Conservation (phyloP, 2,888 invertebrate genomes). For the Steromphala cineraria region DNA sequence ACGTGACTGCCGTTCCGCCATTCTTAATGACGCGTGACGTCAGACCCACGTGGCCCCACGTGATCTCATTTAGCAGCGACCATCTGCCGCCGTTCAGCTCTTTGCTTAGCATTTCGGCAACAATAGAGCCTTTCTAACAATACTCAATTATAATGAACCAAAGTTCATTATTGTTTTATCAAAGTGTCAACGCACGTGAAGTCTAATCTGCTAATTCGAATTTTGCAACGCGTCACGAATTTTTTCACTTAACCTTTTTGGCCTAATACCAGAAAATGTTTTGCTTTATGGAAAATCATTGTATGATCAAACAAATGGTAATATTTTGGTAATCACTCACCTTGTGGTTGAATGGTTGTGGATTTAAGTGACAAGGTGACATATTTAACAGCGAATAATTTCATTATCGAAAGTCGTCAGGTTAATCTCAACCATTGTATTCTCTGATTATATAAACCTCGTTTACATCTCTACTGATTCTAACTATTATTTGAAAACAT, state of each 20-base stretch:
- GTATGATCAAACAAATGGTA: too few species aligned
- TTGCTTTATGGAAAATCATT: background rate
- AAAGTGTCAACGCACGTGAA: background rate
- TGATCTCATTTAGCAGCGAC: background rate
- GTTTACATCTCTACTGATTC: too few species aligned
- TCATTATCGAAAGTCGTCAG: too few species aligned
- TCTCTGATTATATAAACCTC: too few species aligned
- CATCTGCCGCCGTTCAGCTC: background rate
- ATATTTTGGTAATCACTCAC: too few species aligned
- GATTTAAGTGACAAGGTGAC: too few species aligned
- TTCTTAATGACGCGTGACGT: conserved; percentile 6
- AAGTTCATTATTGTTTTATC: conserved; percentile 7
- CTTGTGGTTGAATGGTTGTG: too few species aligned
- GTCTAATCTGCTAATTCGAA: background rate
- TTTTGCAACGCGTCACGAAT: background rate
- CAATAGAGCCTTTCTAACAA: background rate
- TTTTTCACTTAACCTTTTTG: background rate
- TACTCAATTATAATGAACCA: background rate
- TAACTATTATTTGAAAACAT: too few species aligned
- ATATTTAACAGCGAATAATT: too few species aligned
- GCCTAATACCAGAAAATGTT: background rate
- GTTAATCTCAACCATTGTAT: too few species aligned
- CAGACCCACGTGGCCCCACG: background rate
- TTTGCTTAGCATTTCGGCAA: background rate
- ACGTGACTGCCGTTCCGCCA: background rate